These are phyloP conservation scores for Lycopodina hypogea DNA, from an alignment of 37 sponge, comb jelly and placozoan species.

Conservation along the genomic window DNA sequence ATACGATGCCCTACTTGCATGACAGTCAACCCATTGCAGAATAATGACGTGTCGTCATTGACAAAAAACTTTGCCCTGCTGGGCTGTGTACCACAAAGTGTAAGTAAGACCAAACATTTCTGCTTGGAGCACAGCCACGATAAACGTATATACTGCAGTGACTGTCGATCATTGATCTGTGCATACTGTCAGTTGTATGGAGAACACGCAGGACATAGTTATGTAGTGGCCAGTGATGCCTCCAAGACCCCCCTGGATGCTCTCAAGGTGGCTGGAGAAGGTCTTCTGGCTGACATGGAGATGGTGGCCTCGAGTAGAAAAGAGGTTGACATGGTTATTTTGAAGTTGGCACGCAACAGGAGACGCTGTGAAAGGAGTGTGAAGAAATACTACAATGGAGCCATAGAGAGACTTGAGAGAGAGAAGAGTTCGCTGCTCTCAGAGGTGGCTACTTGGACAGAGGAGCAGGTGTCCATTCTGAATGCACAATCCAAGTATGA, in stretches of 20 bases:
- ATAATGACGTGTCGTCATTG: constrained; percentile 28
- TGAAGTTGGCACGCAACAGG: constrained; percentile 13
- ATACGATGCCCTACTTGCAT: constrained; percentile 65
- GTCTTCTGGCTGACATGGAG: constrained; percentile 1
- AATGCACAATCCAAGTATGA: constrained; percentile 51
- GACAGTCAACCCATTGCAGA: constrained; percentile 20
- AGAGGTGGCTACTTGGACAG: constrained; percentile 19
- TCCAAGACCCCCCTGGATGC: constrained; percentile 28
- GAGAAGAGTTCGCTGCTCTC: constrained; percentile 20
- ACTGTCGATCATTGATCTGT: constrained; percentile 48
- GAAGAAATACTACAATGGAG: constrained; percentile 3
- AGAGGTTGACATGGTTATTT: constrained; percentile 14
- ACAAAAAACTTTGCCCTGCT: constrained; percentile 76
- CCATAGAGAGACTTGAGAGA: constrained; percentile 6
- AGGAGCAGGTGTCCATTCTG: constrained; percentile 39
- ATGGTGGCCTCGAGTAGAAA: constrained; percentile 5
- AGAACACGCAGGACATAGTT: constrained; percentile 56
- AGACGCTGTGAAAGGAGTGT: constrained; percentile 30
- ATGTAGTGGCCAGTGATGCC: constrained; percentile 32
- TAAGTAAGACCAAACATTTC: constrained; percentile 10
- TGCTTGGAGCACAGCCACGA: constrained; percentile 67
- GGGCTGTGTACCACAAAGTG: constrained; percentile 16
- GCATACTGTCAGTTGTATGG: constrained; percentile 71
- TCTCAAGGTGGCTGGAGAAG: background rate
- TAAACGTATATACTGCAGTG: constrained; percentile 58